phyloP scores from a whole-genome alignment of 2,888 invertebrate species.

The Drosophila fungiperda region DNA sequence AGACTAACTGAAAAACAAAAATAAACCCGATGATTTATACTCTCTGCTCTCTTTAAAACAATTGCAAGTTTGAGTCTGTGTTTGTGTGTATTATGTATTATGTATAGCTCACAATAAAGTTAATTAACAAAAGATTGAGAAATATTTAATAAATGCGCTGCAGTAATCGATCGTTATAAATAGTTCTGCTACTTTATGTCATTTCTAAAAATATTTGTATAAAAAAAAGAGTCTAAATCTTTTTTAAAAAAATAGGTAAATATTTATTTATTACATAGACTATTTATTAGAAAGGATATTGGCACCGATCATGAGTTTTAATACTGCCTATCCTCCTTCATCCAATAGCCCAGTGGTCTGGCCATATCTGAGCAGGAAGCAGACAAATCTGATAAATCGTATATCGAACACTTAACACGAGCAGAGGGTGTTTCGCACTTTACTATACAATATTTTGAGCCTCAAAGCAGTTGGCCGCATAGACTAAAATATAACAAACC shows the following conservation, averaged over 20 bases:
- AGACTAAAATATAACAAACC: conserved; percentile 28
- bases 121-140: too few relatives aligned
- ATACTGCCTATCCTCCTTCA: background rate
- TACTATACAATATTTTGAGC: conserved; percentile 21
- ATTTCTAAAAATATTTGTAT: background rate
- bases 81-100: background rate
- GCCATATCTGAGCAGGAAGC: too few relatives aligned
- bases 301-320: background rate
- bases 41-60: background rate
- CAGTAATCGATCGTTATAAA: too few relatives aligned
- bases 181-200: background rate
- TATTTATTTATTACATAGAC: background rate
- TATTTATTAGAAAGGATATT: background rate
- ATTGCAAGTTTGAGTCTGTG: conserved; percentile 13
- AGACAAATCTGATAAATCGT: too few relatives aligned
- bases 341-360: too few relatives aligned
- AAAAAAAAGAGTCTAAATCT: too few relatives aligned
- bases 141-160: too few relatives aligned
- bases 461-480: conserved; percentile 15
- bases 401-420: too few relatives aligned
- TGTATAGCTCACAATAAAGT: too few relatives aligned
- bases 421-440: background rate
- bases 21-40: conserved; percentile 49
- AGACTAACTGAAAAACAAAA: conserved; percentile 41
- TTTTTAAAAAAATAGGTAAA: too few relatives aligned